phyloP scores from a whole-genome alignment of 2,888 invertebrate genomes.

The Cerceris ruficornis region DNA sequence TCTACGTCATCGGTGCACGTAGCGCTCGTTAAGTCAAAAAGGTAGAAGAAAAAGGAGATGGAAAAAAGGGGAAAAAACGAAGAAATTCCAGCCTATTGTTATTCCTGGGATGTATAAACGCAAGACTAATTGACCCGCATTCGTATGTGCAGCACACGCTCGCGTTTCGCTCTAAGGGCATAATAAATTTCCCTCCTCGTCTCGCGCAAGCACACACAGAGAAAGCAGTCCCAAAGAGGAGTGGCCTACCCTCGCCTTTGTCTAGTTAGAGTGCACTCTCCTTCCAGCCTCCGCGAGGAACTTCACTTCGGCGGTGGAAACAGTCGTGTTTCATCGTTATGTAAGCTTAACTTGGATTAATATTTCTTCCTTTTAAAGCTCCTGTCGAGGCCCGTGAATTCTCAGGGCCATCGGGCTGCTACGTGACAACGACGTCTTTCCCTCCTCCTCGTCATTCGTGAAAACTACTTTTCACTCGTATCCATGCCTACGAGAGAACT shows the following conservation, averaged over 20 bases:
- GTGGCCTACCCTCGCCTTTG: conserved; percentile 40
- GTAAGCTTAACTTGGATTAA: conserved; percentile 63
- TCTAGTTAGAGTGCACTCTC: conserved; percentile 47
- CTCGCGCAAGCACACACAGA: conserved; percentile 4
- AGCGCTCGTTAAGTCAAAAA: too few species aligned
- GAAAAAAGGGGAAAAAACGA: not conserved
- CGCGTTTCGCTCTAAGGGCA: conserved; percentile 23
- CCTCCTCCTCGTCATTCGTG: conserved; percentile 37
- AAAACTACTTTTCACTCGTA: conserved; percentile 33
- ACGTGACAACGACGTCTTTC: conserved; percentile 53
- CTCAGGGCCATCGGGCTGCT: conserved; percentile 41
- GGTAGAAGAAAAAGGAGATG: too few species aligned
- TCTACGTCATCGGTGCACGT: too few species aligned
- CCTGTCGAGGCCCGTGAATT: conserved; percentile 43
- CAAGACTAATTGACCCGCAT: conserved; percentile 41
- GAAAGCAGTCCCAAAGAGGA: conserved; percentile 27
- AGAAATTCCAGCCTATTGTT: not conserved
- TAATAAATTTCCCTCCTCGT: conserved; percentile 44
- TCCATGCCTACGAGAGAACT: conserved; percentile 29
- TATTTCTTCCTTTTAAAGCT: conserved; percentile 62
- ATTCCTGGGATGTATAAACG: not conserved
- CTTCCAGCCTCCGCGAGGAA: conserved; percentile 31
- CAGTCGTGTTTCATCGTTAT: conserved; percentile 62
- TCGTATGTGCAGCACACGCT: not conserved
- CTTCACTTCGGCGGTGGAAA: conserved; percentile 42